Evolutionary conservation across 2,113 vertebrate species (phyloP), one percentile per base, ranked within the genome.

Genomic region (Neodontobutis hainanensis): DNA sequence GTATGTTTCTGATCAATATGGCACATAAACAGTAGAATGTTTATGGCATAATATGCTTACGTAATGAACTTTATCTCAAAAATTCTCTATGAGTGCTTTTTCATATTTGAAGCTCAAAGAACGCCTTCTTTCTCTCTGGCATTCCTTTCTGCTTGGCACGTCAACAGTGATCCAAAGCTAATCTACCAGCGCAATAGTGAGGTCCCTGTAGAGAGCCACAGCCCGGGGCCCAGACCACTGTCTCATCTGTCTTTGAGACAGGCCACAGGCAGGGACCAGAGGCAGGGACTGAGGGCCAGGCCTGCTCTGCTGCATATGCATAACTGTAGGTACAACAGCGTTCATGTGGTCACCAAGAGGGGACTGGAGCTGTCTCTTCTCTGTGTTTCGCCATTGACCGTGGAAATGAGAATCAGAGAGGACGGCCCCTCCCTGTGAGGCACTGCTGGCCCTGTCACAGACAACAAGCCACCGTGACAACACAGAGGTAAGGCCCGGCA

Each of bases 151-250:
- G 62, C 71, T 8, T 73, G 73, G 66, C 40, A 67, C 75, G 90
- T 91, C 90, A 90, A 70, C 81, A 83, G 78, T 80, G 87, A 92
- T 92, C 83, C 82, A 80, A 65, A 83, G 65, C 84, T 90, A 90
- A 92, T 92, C 85, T 78, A 91, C 85, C 88, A 92, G 81, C 60
- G 83, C 75, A 45, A 65, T 73, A 72, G 75, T 73, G 64, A 65
- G 80, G 81, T 85, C 83, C 84, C 84, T 70, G 78, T 78, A 82
- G 78, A 87, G 70, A 75, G 65, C 67, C 75, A 12, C 27, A 60
- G 78, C 73, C 68, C 44, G 51, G 79, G 76, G 77, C 79, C 52
- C 45, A 61, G 74, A 45, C 73, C 82, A 61, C 65, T 61, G 65
- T 68, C 80, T 86, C 88, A 91, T 92, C 78, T 43, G 75, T 92